Evolutionary conservation across 2,888 invertebrate species (phyloP).

Genomic region (Drosophila formosana): DNA sequence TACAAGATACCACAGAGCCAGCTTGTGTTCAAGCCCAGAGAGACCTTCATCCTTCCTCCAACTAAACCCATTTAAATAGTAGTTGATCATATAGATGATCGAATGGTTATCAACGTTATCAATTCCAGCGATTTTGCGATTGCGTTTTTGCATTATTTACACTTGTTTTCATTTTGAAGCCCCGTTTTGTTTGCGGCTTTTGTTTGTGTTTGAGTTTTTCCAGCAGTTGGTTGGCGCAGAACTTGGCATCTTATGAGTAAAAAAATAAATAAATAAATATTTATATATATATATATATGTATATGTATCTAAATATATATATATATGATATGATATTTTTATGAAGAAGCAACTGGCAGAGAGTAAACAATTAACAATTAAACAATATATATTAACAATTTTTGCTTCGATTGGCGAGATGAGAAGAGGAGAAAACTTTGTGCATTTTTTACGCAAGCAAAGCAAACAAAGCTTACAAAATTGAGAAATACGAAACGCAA

Average conservation of each 20-base stretch:
- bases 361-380: constrained; percentile 57
- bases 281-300: constrained; percentile 48
- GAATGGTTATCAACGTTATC: constrained; percentile 4
- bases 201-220: constrained; percentile 37
- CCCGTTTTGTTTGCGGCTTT: constrained; percentile 57
- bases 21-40: constrained; percentile 63
- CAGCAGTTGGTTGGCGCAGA: constrained; percentile 62
- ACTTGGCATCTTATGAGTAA: constrained; percentile 77
- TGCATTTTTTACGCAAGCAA: constrained; percentile 77
- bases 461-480: constrained; percentile 76
- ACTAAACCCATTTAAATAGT: constrained; percentile 1
- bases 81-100: constrained; percentile 6
- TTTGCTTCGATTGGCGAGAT: constrained; percentile 78
- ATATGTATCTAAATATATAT: constrained; percentile 49
- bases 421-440: constrained; percentile 55
- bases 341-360: constrained; percentile 58
- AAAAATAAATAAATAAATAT: constrained; percentile 67
- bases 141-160: constrained; percentile 6
- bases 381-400: constrained; percentile 65
- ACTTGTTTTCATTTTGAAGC: constrained; percentile 31
- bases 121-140: constrained; percentile 15
- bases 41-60: neutral
- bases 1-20: constrained; percentile 61
- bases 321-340: constrained; percentile 73
- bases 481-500: constrained; percentile 74